Base-by-base conservation (phyloP, 2,797 vertebrate genomes). In the Pseudochirops corinnae region DNA sequence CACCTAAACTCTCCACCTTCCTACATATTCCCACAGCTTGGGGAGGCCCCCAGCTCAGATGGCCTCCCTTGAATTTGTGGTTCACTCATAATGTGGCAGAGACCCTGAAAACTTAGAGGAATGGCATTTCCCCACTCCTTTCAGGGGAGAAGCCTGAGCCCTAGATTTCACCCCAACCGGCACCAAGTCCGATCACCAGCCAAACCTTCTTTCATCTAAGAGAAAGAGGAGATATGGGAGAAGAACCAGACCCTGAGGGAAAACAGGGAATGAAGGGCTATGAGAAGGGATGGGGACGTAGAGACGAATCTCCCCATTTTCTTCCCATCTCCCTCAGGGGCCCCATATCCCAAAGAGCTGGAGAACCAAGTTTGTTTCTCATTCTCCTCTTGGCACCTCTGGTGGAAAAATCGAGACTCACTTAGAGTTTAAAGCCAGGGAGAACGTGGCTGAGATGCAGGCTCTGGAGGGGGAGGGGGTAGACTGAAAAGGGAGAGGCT, bases 401-500 rank as follows among this genome's bases (percentile, higher is more conserved):
- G 94, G 87, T 98, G 98, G 98, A 97, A 98, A 98, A 98, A 97
- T 62, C 96, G 56, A 96, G 95, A 97, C 56, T 6, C 91, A 96
- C 93, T 95, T 92, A 28, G 95, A 50, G 95, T 97, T 50, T 9
- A 95, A 96, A 93, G 96, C 16, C 12, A 56, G 95, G 91, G 94
- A 52, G 5, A 96, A 95, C 62, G 12, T 92, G 96, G 96, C 93
- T 18, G 93, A 67, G 96, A 96, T 95, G 96, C 96, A 33, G 31
- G 31, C 92, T 91, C 92, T 95, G 96, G 0, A 92, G 92, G 94
- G 94, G 93, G 90, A 67, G 97, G 96, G 74, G 74, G 95, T 50
- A 93, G 93, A 92, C 95, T 90, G 94, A 94, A 95, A 12, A 7
- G n/a, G 56, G 58, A 90, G 33, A 92, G 31, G 16, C 95, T 14